Evolutionary conservation across 2,888 invertebrate species (phyloP), one percentile per base, ranked within the genome.

Genomic region (Apodemia duryi): DNA sequence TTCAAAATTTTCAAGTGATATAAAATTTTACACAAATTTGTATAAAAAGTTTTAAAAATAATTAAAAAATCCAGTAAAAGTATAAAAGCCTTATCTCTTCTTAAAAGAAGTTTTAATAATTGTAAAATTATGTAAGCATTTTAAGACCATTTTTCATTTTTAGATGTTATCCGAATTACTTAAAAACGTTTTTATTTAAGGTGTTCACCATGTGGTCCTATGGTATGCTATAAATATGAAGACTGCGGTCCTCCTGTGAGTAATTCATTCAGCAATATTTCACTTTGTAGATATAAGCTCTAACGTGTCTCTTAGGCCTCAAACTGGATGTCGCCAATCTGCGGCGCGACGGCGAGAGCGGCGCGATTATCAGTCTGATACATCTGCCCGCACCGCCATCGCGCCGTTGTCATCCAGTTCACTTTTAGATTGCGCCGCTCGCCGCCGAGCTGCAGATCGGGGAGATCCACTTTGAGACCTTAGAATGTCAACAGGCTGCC

Each of bases 151-250:
- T 46, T 46, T 29, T 0, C 28, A 9, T 49, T 46, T 46, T 10
- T 13, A 32, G 51, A 32, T 35, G 21, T 21, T 28, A 29, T 49
- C n/a, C 11, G 35, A 38, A 1, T 63, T 38, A 54, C 61, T 32
- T 38, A 61, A 6, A 10, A n/a, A 29, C 13, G 13, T 51, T 28
- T n/a, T 29, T 4, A 65, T 83, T 80, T 65, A 75, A 90, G 91
- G 91, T 91, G 90, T 82, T 83, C 87, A 62, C 89, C 91, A 62
- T 90, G 90, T 79, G 88, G 91, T 69, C 90, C 88, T 66, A 88
- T 88, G 85, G 88, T 91, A 68, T 92, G 92, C 74, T 92, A 92
- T 73, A 91, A 88, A 83, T 92, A 92, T 72, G 91, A 92, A 83
- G 92, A 92, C 73, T 90, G 88, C 71, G 92, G 92, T 71, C 90